Evolutionary conservation across 2,888 invertebrate species (phyloP), one percentile per base, ranked within the genome.

Genomic region (Orthosia gothica): DNA sequence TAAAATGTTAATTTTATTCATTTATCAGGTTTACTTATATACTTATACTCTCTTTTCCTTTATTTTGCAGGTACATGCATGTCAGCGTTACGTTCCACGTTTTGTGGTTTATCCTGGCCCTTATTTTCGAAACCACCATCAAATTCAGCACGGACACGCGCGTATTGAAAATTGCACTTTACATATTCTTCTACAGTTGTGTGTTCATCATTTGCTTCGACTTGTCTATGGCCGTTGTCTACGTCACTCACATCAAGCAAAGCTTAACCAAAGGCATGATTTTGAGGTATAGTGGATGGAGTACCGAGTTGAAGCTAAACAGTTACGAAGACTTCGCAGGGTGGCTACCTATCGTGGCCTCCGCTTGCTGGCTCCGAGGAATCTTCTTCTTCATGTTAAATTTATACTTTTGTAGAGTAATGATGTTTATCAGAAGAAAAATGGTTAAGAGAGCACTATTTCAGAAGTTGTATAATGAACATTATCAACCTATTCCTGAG

Each of bases 221-320:
- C 62, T 15, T 93, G 0, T 94, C 95, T 0, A 95, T 96, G 95
- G 95, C 91, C 0, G 89, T 94, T 0, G 91, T 95, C 0, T 95
- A 95, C 76, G 86, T 94, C 15, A 89, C 94, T 0, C 93, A 96
- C 67, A 94, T 96, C 13, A 93, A 93, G 66, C 93, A 94, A 61
- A 94, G 95, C 75, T 76, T 96, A 71, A 94, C 94, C 4, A 93
- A 92, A 59, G 92, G 91, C 16, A 95, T 95, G 95, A 89, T 95
- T 0, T 54, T 89, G 4, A 81, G 95, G 50, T 93, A 95, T 81
- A 95, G 95, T 61, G 96, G 96, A 0, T 95, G 95, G 95, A 90
- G 91, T 49, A 90, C 91, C 0, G 90, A 93, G 52, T 71, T 94
- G 18, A 88, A 92, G 16, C 75, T 95, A 0, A 7, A 85, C 0